Base-by-base conservation (phyloP, 2,113 vertebrate genomes). In the Platichthys flesus region DNA sequence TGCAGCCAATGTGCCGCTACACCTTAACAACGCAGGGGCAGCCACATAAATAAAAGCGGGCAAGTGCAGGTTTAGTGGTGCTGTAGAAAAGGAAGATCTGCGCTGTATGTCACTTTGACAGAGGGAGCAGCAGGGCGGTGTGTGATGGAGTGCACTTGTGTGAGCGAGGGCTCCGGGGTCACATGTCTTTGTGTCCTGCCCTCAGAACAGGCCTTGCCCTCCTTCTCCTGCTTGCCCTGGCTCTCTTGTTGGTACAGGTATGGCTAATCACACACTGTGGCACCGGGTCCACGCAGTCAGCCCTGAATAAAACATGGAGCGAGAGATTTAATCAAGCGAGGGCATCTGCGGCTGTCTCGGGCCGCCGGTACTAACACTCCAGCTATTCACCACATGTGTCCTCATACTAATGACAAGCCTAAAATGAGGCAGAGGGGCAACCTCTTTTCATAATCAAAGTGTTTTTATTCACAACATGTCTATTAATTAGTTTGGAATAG, bases 381-480 rank as follows among this genome's bases (percentile, higher is more conserved):
- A 84, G 76, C 88, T 85, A 84, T 88, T 83, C 90, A 51, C 85
- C 88, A 88, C 87, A 89, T 85, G 89, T 92, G 88, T 90, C 89
- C 89, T 92, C 90, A 88, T 85, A 88, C 87, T 91, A 89, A 93
- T 90, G 90, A 90, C 88, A 88, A 88, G 86, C 81, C 88, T 85
- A 90, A 89, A 90, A 91, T 83, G 87, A 91, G 90, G 87, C 85
- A 88, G 64, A 92, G 91, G 51, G 90, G 88, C 89, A 92, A 91
- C 79, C 86, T 91, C 86, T 90, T 88, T 88, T 92, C 82, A 90
- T 91, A 92, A 91, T 91, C 84, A 93, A 92, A 87, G 84, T 87
- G 85, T 91, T 93, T 92, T 91, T 93, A 91, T 93, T 93, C 90
- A 92, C 90, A 90, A 92, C 92, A 92, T 92, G 90, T 92, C 90